phyloP scores from a whole-genome alignment of 2,888 invertebrate species.

The Trisateles emortualis region DNA sequence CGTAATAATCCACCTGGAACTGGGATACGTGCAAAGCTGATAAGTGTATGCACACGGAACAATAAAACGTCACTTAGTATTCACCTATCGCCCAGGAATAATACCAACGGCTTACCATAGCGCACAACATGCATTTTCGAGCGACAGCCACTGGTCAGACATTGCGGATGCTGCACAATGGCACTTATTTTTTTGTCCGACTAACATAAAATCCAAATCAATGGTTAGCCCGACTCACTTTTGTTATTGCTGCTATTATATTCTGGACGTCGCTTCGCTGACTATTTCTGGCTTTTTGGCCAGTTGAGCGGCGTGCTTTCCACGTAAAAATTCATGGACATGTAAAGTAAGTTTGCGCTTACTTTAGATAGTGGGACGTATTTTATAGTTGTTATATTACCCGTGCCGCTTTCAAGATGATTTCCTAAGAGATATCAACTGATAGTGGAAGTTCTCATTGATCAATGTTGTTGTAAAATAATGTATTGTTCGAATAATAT shows the following conservation, averaged over 20 bases:
- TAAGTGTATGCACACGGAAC: slow-evolving; percentile 56
- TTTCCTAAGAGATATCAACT: slow-evolving; percentile 40
- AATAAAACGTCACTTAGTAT: slow-evolving; percentile 76
- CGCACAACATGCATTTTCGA: slow-evolving; percentile 64
- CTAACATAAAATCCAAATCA: slow-evolving; percentile 82
- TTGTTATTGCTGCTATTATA: slow-evolving; percentile 82
- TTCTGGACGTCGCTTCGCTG: slow-evolving; percentile 61
- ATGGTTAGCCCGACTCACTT: slow-evolving; percentile 83
- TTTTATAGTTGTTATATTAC: slow-evolving; percentile 14
- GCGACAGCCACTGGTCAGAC: slow-evolving; percentile 72
- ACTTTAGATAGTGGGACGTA: slow-evolving; percentile 13
- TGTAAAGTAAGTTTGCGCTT: slow-evolving; percentile 51
- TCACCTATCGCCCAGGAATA: slow-evolving; percentile 75
- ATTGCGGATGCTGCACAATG: slow-evolving; percentile 77
- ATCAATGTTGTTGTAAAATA: slow-evolving; percentile 37
- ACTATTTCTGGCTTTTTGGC: slow-evolving; percentile 64
- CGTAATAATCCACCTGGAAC: slow-evolving; percentile 21
- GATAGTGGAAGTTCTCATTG: slow-evolving; percentile 17
- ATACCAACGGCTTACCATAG: slow-evolving; percentile 68
- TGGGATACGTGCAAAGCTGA: slow-evolving; percentile 48
- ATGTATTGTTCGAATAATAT: slow-evolving; percentile 23
- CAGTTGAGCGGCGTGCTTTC: slow-evolving; percentile 56
- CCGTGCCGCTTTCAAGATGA: slow-evolving; percentile 17
- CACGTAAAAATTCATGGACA: slow-evolving; percentile 67
- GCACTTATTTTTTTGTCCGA: slow-evolving; percentile 73